phyloP scores from a whole-genome alignment of 2,113 vertebrate species.

The Phocoena phocoena region DNA sequence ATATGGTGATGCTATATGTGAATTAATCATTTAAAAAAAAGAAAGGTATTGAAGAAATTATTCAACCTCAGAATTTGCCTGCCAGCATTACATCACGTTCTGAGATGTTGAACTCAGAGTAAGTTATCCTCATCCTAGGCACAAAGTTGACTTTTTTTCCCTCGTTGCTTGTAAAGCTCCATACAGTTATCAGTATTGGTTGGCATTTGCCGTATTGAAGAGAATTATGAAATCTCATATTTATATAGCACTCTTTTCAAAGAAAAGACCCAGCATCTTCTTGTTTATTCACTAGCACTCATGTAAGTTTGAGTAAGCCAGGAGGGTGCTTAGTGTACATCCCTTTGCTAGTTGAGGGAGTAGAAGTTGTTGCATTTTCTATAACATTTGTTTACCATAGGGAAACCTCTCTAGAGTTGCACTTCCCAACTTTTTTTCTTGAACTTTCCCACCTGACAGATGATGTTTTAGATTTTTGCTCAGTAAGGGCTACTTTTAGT shows the following conservation, averaged over 20 bases:
- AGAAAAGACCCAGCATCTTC: neutral
- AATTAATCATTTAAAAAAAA: constrained; percentile 59
- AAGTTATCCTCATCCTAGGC: neutral
- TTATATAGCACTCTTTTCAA: neutral
- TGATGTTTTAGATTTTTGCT: constrained; percentile 14
- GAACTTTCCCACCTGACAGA: neutral
- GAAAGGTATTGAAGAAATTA: constrained; percentile 21
- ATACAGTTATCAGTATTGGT: neutral
- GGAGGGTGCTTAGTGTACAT: neutral
- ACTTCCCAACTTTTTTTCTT: neutral
- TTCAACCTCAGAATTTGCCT: neutral
- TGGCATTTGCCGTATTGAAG: neutral
- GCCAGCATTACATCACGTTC: neutral
- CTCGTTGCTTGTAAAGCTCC: neutral
- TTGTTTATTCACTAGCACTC: constrained; percentile 1
- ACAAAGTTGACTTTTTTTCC: neutral
- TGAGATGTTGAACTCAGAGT: neutral
- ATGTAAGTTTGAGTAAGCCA: neutral
- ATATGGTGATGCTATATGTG: neutral
- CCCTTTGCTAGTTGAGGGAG: neutral
- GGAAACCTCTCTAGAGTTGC: neutral
- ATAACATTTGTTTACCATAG: neutral
- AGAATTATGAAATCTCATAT: constrained; percentile 32
- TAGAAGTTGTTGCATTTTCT: constrained; percentile 52
- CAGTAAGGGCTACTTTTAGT: neutral